A percentile compares a stretch with the other conserved stretches of the same genome.
phyloP scores from a whole-genome alignment of 2,797 vertebrate genomes.

The Oryzias sinensis region DNA sequence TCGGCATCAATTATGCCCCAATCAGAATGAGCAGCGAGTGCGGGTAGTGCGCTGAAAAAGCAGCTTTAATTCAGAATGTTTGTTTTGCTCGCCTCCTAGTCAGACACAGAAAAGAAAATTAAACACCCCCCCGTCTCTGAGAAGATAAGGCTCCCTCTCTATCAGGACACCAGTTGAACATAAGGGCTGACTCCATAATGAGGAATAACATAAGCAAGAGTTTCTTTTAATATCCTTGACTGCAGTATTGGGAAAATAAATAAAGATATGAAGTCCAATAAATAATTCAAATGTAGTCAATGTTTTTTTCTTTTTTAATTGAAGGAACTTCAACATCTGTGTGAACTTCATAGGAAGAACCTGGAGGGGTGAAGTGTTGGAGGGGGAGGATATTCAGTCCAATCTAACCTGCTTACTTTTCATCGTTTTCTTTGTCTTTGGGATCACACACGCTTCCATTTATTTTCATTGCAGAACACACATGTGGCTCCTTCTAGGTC shows the following conservation, averaged over 20 bases:
- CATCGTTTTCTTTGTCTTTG: neutral
- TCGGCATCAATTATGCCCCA: constrained; percentile 10
- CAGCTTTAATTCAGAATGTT: constrained; percentile 20
- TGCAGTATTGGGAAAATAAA: constrained; percentile 33
- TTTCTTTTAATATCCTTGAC: constrained; percentile 7
- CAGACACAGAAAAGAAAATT: constrained; percentile 26
- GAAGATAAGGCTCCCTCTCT: constrained; percentile 21
- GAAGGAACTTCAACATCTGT: constrained; percentile 11
- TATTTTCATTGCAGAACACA: constrained; percentile 7
- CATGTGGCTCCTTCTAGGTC: constrained; percentile 3
- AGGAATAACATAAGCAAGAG: constrained; percentile 25
- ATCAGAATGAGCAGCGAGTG: constrained; percentile 3
- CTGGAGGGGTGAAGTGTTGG: neutral
- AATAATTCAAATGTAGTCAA: constrained; percentile 52
- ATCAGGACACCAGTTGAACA: constrained; percentile 30
- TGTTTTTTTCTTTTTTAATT: constrained; percentile 29
- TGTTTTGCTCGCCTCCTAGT: constrained; percentile 16
- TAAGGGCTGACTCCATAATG: constrained; percentile 28
- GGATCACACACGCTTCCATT: neutral
- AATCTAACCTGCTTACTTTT: neutral
- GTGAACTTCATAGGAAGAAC: constrained; percentile 19
- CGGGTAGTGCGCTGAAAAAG: neutral
- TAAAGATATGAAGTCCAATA: constrained; percentile 14
- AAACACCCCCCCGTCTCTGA: constrained; percentile 10
- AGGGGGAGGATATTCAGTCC: neutral